Percentiles rank a stretch among this genome's conserved stretches.
Evolutionary conservation across 2,888 invertebrate genomes (phyloP).

Genomic region (Bruchidius siliquastri): DNA sequence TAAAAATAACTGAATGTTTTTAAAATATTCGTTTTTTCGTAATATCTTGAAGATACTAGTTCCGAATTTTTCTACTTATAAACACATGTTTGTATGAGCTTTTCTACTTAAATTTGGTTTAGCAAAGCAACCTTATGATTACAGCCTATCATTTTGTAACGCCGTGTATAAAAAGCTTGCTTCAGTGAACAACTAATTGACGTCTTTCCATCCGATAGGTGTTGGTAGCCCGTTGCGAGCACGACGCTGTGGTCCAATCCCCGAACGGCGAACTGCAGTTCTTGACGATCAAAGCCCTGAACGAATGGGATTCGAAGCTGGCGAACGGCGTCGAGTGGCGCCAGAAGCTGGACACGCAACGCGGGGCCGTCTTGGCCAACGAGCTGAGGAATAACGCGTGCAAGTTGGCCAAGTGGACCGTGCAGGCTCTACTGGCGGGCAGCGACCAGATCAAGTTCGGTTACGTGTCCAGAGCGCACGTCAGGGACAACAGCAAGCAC

Average conservation of each 20-base stretch:
- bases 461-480: conserved; percentile 93
- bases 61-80: too few relatives aligned
- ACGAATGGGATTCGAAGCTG: conserved; percentile 97
- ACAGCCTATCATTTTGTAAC: too few relatives aligned
- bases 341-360: conserved; percentile 93
- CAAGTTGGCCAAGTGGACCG: conserved; percentile 99
- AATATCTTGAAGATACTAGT: too few relatives aligned
- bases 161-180: too few relatives aligned
- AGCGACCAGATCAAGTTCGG: conserved; percentile 98
- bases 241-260: conserved; percentile 88
- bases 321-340: conserved; percentile 98
- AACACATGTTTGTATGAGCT: too few relatives aligned
- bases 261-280: conserved; percentile 88
- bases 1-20: too few relatives aligned
- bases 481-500: conserved; percentile 92
- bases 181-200: too few relatives aligned
- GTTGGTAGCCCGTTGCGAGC: conserved; percentile 91
- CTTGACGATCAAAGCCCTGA: conserved; percentile 92
- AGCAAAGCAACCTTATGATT: too few relatives aligned
- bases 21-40: too few relatives aligned
- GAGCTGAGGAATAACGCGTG: conserved; percentile 99
- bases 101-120: too few relatives aligned
- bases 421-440: conserved; percentile 86
- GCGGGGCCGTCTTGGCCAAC: conserved; percentile 96
- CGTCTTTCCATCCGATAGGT: conserved; percentile 44